These are phyloP conservation scores for Coendou prehensilis DNA, from an alignment of 2,797 vertebrate species.

Conservation along the genomic window DNA sequence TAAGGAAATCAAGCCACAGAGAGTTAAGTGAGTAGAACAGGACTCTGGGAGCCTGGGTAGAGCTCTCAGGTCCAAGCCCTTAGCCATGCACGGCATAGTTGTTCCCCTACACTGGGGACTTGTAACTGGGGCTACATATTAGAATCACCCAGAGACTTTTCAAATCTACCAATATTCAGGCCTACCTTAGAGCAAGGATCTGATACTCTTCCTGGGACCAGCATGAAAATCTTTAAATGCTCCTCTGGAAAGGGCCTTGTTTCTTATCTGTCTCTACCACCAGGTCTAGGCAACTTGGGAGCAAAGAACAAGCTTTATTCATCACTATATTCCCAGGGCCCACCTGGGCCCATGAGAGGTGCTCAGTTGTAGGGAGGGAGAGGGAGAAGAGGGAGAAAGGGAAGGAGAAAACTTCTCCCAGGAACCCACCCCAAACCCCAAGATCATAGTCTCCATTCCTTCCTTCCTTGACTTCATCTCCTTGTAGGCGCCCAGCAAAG, in stretches of 20 bases:
- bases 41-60: neutral
- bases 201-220: neutral
- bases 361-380: neutral
- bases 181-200: neutral
- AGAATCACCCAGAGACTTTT: neutral
- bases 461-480: neutral
- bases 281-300: neutral
- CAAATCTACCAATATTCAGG: neutral
- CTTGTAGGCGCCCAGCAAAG: neutral
- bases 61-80: neutral
- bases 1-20: neutral
- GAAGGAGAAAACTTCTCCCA: neutral
- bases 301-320: neutral
- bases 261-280: neutral
- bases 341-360: neutral
- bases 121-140: rapidly evolving
- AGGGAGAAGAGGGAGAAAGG: neutral
- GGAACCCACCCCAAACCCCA: neutral
- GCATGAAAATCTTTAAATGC: neutral
- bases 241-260: neutral
- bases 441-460: neutral
- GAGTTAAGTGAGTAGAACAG: neutral
- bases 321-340: neutral
- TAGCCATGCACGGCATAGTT: neutral
- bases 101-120: neutral